Conservation (phyloP, 2,113 vertebrate species). For the Dasyurus viverrinus region DNA sequence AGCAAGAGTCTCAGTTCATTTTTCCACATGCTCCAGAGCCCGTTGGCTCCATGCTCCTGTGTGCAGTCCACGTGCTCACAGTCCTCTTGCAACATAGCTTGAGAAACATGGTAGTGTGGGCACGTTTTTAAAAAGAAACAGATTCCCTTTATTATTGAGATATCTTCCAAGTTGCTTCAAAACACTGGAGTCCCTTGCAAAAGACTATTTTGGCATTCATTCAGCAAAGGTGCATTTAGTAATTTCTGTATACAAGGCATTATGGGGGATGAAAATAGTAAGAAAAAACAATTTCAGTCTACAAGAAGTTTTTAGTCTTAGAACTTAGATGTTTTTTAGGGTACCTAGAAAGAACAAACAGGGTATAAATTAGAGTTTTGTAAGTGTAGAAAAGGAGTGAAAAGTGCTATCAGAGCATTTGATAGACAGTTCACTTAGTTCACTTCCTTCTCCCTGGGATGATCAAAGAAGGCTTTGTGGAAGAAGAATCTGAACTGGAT, state of each 20-base stretch:
- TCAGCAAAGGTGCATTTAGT: neutral
- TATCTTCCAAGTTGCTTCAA: slow-evolving; percentile 33
- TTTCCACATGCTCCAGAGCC: neutral
- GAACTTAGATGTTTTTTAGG: neutral
- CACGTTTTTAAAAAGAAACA: slow-evolving; percentile 39
- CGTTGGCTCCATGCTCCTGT: neutral
- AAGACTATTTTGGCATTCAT: neutral
- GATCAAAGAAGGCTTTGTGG: neutral
- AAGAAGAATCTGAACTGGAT: neutral
- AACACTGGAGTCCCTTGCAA: neutral
- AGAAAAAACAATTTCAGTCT: neutral
- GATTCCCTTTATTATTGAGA: slow-evolving; percentile 29
- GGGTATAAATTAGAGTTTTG: neutral
- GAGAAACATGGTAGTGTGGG: slow-evolving; percentile 31
- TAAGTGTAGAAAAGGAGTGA: neutral
- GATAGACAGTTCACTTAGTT: neutral
- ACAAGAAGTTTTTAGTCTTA: neutral
- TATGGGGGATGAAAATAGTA: neutral
- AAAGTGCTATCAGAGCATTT: neutral
- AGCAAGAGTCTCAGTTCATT: neutral
- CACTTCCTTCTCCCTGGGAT: neutral
- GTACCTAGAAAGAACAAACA: neutral
- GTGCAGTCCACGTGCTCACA: neutral
- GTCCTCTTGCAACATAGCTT: slow-evolving; percentile 50
- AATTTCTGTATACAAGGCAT: neutral